These are phyloP conservation scores for Origma solitaria DNA, from an alignment of 2,113 vertebrate species.

Conservation along the genomic window DNA sequence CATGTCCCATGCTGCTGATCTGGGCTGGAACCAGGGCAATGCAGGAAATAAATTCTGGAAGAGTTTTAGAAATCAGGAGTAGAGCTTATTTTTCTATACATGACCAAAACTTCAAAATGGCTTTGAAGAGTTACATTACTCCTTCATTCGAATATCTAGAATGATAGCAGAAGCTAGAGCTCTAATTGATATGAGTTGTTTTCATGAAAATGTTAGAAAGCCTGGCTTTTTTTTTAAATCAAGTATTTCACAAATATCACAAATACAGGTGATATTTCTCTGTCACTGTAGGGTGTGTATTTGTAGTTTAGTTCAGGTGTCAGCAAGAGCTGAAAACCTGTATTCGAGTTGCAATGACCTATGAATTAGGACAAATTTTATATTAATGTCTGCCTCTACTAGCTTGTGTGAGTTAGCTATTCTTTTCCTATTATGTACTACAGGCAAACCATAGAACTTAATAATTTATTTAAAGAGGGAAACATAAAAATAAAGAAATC, in stretches of 20 bases:
- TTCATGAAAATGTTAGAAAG: not conserved
- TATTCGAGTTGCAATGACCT: not conserved
- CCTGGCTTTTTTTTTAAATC: not conserved
- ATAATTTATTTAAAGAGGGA: not conserved
- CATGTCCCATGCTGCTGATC: rapidly evolving
- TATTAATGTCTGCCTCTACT: not conserved
- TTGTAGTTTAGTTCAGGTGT: not conserved
- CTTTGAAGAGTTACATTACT: not conserved
- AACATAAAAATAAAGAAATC: too few relatives aligned
- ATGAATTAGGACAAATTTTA: not conserved
- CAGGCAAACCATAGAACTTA: not conserved
- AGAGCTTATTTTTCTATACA: not conserved
- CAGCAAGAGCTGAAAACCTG: not conserved
- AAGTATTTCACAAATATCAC: not conserved
- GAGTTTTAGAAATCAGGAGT: not conserved
- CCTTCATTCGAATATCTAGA: not conserved
- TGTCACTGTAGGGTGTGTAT: not conserved
- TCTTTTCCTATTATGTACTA: not conserved
- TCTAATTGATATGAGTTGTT: not conserved
- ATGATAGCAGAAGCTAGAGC: not conserved
- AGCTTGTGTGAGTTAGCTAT: not conserved
- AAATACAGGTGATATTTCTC: not conserved
- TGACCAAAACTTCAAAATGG: not conserved
- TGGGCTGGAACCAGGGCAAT: not conserved
- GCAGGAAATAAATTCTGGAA: not conserved